A percentile compares a stretch with the other conserved stretches of the same genome.
Conservation (phyloP, 2,888 invertebrate species). For the Trissolcus brochymenae region DNA sequence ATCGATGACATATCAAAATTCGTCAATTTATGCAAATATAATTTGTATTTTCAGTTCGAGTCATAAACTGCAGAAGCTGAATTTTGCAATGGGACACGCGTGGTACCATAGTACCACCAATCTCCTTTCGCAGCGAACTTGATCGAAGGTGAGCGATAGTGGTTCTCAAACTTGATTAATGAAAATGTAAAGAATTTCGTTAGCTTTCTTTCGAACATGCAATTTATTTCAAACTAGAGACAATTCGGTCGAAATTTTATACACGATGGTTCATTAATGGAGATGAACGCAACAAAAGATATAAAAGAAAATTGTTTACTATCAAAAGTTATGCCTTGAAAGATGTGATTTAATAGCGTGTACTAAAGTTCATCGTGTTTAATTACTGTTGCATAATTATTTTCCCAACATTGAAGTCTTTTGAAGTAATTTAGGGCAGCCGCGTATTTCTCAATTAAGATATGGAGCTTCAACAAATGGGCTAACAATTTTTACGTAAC, state of each 20-base stretch:
- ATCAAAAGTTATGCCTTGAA: neutral
- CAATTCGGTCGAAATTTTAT: too few relatives aligned
- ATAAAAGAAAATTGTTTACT: too few relatives aligned
- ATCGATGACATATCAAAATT: neutral
- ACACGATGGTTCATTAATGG: too few relatives aligned
- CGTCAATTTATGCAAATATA: neutral
- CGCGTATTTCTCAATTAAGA: too few relatives aligned
- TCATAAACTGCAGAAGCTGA: conserved; percentile 38
- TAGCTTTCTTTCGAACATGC: neutral
- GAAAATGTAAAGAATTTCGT: neutral
- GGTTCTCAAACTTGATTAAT: conserved; percentile 46
- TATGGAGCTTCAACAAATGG: too few relatives aligned
- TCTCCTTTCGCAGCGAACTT: conserved; percentile 55
- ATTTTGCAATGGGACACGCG: conserved; percentile 25
- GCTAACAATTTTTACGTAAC: too few relatives aligned
- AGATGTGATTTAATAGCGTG: too few relatives aligned
- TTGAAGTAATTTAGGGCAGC: too few relatives aligned
- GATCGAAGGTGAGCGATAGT: conserved; percentile 47
- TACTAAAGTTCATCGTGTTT: too few relatives aligned
- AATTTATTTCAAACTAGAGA: neutral
- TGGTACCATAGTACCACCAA: conserved; percentile 24
- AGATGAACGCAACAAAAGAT: too few relatives aligned
- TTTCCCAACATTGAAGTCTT: too few relatives aligned
- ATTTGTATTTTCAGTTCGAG: conserved; percentile 4
- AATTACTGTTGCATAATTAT: too few relatives aligned